phyloP scores from a whole-genome alignment of 2,113 vertebrate genomes.

The Gallinago jamesoni region DNA sequence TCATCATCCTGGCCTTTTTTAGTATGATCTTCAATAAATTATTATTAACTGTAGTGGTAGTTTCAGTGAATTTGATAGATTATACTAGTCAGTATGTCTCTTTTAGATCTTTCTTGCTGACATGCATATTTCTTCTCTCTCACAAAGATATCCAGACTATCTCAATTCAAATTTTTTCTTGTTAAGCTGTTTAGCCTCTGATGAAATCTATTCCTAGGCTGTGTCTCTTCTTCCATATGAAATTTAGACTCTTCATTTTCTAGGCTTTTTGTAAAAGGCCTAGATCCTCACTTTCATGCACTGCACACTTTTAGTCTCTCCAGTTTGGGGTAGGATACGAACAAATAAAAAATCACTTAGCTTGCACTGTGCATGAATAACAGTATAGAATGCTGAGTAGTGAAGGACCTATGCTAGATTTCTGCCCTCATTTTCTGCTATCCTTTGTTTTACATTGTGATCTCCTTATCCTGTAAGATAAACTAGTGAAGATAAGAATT shows the following conservation, averaged over 20 bases:
- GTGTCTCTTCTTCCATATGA: background rate
- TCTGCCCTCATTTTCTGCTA: background rate
- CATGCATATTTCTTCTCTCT: background rate
- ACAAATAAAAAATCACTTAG: background rate
- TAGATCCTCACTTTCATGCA: background rate
- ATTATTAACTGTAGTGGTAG: background rate
- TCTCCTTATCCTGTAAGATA: background rate
- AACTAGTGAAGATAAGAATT: background rate
- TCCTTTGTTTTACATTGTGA: background rate
- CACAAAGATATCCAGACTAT: background rate
- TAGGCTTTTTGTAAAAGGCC: background rate
- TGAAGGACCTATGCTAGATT: background rate
- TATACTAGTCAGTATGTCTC: background rate
- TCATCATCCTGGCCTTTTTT: background rate
- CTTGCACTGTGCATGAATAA: background rate
- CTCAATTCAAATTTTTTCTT: background rate
- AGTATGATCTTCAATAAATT: background rate
- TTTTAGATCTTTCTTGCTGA: background rate
- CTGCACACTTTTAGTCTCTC: background rate
- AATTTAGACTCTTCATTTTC: background rate
- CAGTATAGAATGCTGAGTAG: background rate
- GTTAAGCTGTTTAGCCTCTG: background rate
- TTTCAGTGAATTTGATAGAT: background rate
- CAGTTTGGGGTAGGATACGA: background rate
- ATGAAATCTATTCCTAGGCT: background rate